These are phyloP conservation scores for Ophion costatus DNA, from an alignment of 2,888 invertebrate genomes.

Conservation along the genomic window DNA sequence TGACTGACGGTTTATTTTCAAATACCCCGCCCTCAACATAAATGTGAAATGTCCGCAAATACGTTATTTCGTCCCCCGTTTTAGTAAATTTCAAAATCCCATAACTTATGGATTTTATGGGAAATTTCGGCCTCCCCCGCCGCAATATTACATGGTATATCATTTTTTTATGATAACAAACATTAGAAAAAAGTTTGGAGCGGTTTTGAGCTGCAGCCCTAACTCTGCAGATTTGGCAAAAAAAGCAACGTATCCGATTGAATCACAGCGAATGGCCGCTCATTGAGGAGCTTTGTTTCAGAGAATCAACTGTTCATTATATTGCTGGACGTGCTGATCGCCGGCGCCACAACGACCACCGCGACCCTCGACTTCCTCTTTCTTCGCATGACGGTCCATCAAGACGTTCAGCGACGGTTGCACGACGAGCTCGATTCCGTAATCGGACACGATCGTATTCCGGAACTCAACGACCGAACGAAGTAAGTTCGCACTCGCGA, in stretches of 20 bases:
- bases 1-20: no score
- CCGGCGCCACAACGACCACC: conserved; percentile 88
- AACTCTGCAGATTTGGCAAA: no score
- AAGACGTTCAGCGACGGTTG: conserved; percentile 86
- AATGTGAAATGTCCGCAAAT: no score
- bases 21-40: no score
- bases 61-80: no score
- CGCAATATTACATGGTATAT: no score
- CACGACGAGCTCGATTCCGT: conserved; percentile 85
- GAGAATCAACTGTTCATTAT: conserved; percentile 88
- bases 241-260: not conserved
- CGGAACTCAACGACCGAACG: conserved; percentile 83
- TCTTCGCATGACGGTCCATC: conserved; percentile 86
- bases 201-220: no score
- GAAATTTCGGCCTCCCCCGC: no score
- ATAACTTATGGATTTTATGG: no score
- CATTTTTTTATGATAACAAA: no score
- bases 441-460: conserved; percentile 82
- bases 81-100: no score
- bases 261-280: conserved; percentile 56
- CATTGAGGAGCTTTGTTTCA: conserved; percentile 71
- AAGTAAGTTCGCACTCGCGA: conserved; percentile 80
- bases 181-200: no score
- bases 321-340: conserved; percentile 88
- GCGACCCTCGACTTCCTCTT: conserved; percentile 87